Base-by-base conservation (phyloP, 2,888 invertebrate species). In the Lepidochrysops patricia region DNA sequence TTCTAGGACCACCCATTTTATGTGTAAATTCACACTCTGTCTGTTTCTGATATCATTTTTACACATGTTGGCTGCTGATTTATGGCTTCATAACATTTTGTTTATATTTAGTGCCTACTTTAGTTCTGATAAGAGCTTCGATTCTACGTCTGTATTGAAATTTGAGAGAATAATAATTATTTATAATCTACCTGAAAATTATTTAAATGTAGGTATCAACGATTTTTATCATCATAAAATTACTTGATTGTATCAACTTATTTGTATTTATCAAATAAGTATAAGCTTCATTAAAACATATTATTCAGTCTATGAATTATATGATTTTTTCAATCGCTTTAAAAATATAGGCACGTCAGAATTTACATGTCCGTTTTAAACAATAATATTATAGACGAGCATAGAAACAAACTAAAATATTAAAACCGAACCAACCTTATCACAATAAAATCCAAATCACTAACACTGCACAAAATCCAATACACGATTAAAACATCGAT, bases 381-480 rank as follows among this genome's bases (percentile, higher is more conserved):
- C 6, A 37, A 15, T 29, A 2, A 9, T 2, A 43, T n/a, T n/a
- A n/a, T n/a, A 43, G 9, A 15, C 15, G 2, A 23, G 23, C 19
- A 19, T 9, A 19, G 23, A 43, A 3, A 19, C 9, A 19, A 43
- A 19, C 3, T 19, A 43, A 43, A 15, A 2, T 0, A 19, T n/a
- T n/a, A 37, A 37, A 37, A 5, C 7, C 7, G 2, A 43, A 43
- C 43, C 12, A 19, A 43, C 43, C 37, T 52, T 34, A n/a, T 57
- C 56, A 54, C 29, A 61, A 43, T 12, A 3, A 19, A 29, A 32
- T 50, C 50, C 56, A 59, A 43, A 62, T n/a, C 37, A 57, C 50
- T 50, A 25, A 43, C 35, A 52, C 37, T 56, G 58, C 71, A 70
- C 48, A 60, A 63, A 63, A 60, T 60, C 60, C 60, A 63, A 50